These are phyloP conservation scores for Sphaeramia orbicularis DNA, from an alignment of 2,797 vertebrate genomes.

Conservation along the genomic window DNA sequence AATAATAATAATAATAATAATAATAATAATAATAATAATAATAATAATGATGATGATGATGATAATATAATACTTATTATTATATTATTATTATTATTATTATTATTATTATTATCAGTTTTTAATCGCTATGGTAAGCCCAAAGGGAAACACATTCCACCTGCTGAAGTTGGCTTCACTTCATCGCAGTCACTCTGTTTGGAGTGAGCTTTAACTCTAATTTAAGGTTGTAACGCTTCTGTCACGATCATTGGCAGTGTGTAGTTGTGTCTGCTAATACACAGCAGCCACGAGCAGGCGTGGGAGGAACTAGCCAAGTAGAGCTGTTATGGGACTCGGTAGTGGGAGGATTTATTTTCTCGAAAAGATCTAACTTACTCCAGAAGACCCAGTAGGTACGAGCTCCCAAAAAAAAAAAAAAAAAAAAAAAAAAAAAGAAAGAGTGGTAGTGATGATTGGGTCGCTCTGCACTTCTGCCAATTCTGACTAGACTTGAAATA, in stretches of 20 bases:
- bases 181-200: background rate
- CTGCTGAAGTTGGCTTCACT: no score
- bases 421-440: conserved; percentile 2
- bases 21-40: no score
- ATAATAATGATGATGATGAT: no score
- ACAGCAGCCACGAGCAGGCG: conserved; percentile 22
- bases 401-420: no score
- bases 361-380: conserved; percentile 26
- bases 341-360: conserved; percentile 48
- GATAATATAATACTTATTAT: no score
- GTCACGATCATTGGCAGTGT: conserved; percentile 4
- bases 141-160: no score
- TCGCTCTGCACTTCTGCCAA: background rate
- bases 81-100: no score
- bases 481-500: conserved; percentile 4
- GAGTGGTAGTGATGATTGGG: background rate
- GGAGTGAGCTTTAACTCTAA: conserved; percentile 5
- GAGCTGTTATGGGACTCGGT: conserved; percentile 25
- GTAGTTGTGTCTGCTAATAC: conserved; percentile 13
- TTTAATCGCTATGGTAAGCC: no score
- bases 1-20: no score
- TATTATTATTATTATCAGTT: no score
- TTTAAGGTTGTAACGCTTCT: conserved; percentile 5
- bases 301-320: conserved; percentile 30
- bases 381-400: conserved; percentile 28